Evolutionary conservation across 2,797 vertebrate genomes (phyloP), one percentile per base, ranked within the genome.

Genomic region (Bradypus variegatus): DNA sequence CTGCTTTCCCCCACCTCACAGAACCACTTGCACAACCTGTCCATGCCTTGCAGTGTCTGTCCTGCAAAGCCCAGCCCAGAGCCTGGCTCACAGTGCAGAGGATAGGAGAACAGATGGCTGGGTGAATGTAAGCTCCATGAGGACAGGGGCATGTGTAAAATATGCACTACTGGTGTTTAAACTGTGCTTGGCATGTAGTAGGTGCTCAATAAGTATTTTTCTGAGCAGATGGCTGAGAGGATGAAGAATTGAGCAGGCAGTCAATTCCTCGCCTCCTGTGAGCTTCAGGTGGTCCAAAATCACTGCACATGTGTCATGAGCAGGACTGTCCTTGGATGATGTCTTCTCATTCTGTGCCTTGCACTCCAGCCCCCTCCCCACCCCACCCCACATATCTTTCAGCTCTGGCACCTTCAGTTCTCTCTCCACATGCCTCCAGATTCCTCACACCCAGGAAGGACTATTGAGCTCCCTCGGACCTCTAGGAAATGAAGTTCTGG

Each of bases 101-200:
- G 45, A 18, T 11, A 15, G 36, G 18, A 53, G 21, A 13, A 23
- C 38, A 38, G 33, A 18, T 9, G 38, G 25, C 41, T 45, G 41
- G 38, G n/a, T 9, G 33, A 12, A 45, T 4, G 21, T 19, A 58
- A 82, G 69, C n/a, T 19, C 75, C 60, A 38, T 6, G 67, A 33
- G 27, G 33, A 11, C n/a, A 33, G 89, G 41, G 62, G 15, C 41
- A 3, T 6, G 16, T 14, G 36, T 14, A 29, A 38, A 36, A 18
- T 10, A 21, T 29, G 18, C 16, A 5, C 2, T 14, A 36, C 58
- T 5, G 0, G 0, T 50, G 36, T 19, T 48, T 27, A 11, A 33
- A 16, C 0, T 12, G 45, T 6, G 83, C 38, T 62, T 8, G 13
- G 41, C 31, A 2, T 25, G 6, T 23, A n/a, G 60, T 8, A 2